These are phyloP conservation scores for Hipposideros armiger DNA, from an alignment of 2,113 vertebrate genomes.

Conservation along the genomic window DNA sequence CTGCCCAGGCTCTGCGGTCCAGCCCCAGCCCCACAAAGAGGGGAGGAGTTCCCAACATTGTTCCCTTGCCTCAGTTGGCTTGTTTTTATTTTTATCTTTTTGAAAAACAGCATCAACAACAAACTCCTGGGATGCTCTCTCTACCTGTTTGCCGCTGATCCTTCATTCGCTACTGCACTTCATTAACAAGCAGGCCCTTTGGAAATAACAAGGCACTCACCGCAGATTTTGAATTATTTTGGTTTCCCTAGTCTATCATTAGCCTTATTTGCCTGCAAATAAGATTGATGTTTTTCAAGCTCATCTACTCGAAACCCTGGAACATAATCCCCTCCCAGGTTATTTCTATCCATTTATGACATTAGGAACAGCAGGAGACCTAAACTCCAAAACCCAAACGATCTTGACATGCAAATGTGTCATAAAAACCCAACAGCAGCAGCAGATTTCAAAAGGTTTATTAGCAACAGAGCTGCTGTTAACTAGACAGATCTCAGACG, in stretches of 20 bases:
- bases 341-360: constrained; percentile 68
- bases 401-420: constrained; percentile 76
- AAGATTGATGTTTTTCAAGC: constrained; percentile 75
- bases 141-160: neutral
- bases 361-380: constrained; percentile 71
- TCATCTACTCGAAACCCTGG: constrained; percentile 56
- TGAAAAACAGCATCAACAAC: neutral
- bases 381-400: constrained; percentile 60
- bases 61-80: neutral
- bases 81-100: neutral
- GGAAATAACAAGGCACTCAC: constrained; percentile 58
- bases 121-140: neutral
- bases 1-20: neutral
- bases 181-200: constrained; percentile 54
- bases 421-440: constrained; percentile 47
- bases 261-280: constrained; percentile 75
- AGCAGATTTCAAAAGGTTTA: constrained; percentile 54
- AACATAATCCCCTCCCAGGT: constrained; percentile 57
- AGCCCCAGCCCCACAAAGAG: neutral
- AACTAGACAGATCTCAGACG: neutral
- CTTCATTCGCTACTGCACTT: constrained; percentile 39
- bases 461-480: constrained; percentile 25
- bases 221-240: constrained; percentile 66
- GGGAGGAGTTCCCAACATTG: neutral
- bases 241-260: constrained; percentile 77